Percentiles rank a stretch among this genome's conserved stretches.
phyloP scores from a whole-genome alignment of 1,140 invertebrate genomes.

The Panagrolaimus sp. region DNA sequence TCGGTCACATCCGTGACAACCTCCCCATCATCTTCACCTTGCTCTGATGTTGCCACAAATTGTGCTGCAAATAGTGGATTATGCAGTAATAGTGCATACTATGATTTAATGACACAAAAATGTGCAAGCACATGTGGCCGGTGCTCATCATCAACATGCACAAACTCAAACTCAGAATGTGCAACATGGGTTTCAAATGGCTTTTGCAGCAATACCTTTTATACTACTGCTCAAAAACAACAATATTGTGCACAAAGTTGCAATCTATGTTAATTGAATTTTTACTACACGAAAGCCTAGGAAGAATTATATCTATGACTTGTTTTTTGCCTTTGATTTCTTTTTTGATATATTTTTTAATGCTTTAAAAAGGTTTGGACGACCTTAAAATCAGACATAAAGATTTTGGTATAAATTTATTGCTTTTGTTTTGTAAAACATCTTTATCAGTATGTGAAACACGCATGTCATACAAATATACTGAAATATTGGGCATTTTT shows the following conservation, averaged over 20 bases:
- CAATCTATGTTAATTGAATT: background rate
- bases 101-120: background rate
- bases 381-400: no score
- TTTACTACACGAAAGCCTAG: background rate
- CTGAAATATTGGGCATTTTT: no score
- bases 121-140: slow-evolving; percentile 6
- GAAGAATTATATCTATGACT: background rate
- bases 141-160: background rate
- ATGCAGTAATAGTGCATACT: background rate
- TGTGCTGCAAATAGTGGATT: background rate
- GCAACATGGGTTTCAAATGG: background rate
- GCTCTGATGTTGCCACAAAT: background rate
- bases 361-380: no score
- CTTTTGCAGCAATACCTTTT: background rate
- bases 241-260: slow-evolving; percentile 1
- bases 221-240: background rate
- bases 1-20: background rate
- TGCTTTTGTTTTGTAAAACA: no score
- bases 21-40: background rate
- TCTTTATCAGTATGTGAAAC: no score
- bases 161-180: background rate
- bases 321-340: no score
- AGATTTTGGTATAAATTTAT: no score
- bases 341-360: no score
- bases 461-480: no score